A percentile compares a stretch with the other conserved stretches of the same genome.
These are phyloP conservation scores for Hippopotamus amphibius DNA, from an alignment of 2,113 vertebrate genomes.

Conservation along the genomic window DNA sequence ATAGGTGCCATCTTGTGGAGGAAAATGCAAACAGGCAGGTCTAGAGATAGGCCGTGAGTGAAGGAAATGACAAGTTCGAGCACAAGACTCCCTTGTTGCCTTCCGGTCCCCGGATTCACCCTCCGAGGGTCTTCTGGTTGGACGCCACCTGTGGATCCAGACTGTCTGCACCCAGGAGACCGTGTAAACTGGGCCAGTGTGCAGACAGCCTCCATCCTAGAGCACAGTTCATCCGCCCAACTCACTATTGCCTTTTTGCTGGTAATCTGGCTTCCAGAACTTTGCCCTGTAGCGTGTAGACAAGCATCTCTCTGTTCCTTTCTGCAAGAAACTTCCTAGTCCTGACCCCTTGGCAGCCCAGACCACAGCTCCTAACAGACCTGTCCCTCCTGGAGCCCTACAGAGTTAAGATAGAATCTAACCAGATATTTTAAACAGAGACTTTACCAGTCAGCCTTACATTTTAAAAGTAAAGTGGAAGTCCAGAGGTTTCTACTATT, in stretches of 20 bases:
- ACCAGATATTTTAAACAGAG: constrained; percentile 19
- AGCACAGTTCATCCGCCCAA: background rate
- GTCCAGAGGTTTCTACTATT: background rate
- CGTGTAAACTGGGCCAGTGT: background rate
- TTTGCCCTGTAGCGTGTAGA: background rate
- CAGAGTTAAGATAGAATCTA: background rate
- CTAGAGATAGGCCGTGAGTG: background rate
- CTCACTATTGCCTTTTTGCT: background rate
- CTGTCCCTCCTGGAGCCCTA: background rate
- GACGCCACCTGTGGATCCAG: too few relatives aligned
- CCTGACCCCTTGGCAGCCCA: background rate
- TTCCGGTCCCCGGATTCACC: background rate
- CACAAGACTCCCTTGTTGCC: background rate
- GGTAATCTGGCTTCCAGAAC: background rate
- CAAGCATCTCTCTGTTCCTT: background rate
- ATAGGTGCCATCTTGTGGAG: constrained; percentile 84
- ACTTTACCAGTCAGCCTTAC: background rate
- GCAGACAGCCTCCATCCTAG: background rate
- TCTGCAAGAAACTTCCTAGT: background rate
- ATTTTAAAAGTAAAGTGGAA: background rate
- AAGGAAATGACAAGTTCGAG: background rate
- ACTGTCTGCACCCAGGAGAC: background rate
- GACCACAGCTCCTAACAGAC: background rate
- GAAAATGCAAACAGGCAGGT: background rate
- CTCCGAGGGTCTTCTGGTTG: background rate